Evolutionary conservation across 2,888 invertebrate genomes (phyloP).

Genomic region (Isotomurus palustris): DNA sequence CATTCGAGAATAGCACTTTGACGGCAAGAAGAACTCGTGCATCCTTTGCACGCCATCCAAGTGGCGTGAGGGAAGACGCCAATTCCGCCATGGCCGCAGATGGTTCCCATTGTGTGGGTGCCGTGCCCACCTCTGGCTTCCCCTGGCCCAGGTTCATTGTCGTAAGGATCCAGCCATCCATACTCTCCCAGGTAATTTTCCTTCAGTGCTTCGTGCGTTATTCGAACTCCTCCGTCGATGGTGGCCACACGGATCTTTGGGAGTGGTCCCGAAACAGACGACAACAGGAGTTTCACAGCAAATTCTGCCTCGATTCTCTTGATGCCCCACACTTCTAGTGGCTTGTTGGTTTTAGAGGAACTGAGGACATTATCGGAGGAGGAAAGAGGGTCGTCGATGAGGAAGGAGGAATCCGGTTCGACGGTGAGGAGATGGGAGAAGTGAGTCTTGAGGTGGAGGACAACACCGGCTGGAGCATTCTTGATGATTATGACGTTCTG

Average conservation of each 20-base stretch:
- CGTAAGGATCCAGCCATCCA: constrained; percentile 21
- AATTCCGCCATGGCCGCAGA: too few relatives aligned
- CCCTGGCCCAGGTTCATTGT: neutral
- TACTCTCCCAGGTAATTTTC: constrained; percentile 1
- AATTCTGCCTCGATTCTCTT: constrained; percentile 9
- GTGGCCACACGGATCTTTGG: constrained; percentile 14
- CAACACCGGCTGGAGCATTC: neutral
- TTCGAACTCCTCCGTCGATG: constrained; percentile 26
- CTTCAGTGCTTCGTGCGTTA: constrained; percentile 17
- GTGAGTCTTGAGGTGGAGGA: too few relatives aligned
- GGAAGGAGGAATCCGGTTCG: too few relatives aligned
- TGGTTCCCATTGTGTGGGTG: too few relatives aligned
- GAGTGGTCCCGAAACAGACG: neutral
- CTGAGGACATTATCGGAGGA: too few relatives aligned
- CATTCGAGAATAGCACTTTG: neutral
- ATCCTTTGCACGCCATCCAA: neutral
- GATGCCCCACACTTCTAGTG: constrained; percentile 19
- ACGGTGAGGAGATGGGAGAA: too few relatives aligned
- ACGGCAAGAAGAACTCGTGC: neutral
- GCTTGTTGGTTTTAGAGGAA: too few relatives aligned
- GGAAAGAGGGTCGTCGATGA: too few relatives aligned
- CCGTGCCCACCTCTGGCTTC: too few relatives aligned
- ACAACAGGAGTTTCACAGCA: constrained; percentile 1
- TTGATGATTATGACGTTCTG: constrained; percentile 12
- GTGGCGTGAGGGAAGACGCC: neutral